phyloP scores from a whole-genome alignment of 1,140 invertebrate genomes.

The Zaprionus camerounensis region DNA sequence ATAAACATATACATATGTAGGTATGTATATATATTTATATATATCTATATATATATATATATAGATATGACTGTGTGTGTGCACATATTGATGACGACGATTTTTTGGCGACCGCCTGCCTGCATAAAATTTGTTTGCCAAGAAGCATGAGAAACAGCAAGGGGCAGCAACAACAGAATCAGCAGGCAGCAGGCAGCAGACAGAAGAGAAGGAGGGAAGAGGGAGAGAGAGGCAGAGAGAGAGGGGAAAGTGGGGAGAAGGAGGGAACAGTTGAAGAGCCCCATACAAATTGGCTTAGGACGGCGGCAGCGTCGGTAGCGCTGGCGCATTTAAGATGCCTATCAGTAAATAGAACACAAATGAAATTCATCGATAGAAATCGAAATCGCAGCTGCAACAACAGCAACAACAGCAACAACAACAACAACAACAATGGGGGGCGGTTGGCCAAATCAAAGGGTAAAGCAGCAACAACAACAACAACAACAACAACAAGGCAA shows the following conservation, averaged over 20 bases:
- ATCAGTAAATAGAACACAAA: slow-evolving; percentile 84
- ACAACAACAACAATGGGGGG: slow-evolving; percentile 49
- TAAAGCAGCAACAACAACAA: slow-evolving; percentile 7
- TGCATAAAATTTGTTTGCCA: slow-evolving; percentile 78
- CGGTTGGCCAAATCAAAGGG: slow-evolving; percentile 71
- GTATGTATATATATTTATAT: background rate
- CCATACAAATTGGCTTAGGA: slow-evolving; percentile 74
- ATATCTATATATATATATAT: background rate
- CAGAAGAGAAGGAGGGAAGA: background rate
- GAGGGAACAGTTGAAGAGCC: slow-evolving; percentile 1
- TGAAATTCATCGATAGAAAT: slow-evolving; percentile 83
- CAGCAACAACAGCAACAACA: slow-evolving; percentile 31
- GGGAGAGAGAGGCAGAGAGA: background rate
- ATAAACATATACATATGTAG: background rate
- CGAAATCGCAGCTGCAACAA: slow-evolving; percentile 59
- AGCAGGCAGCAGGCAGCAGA: slow-evolving; percentile 4
- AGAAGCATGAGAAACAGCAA: slow-evolving; percentile 45
- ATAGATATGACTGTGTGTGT: background rate
- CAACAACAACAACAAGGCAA: background rate
- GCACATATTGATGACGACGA: slow-evolving; percentile 4
- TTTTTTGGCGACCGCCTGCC: slow-evolving; percentile 42
- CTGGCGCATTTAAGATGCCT: slow-evolving; percentile 79
- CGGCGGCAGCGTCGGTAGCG: slow-evolving; percentile 65
- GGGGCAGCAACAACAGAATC: slow-evolving; percentile 21
- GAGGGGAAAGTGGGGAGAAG: background rate